Conservation (phyloP, 1,140 invertebrate species). For the Scaptomyza pallida region DNA sequence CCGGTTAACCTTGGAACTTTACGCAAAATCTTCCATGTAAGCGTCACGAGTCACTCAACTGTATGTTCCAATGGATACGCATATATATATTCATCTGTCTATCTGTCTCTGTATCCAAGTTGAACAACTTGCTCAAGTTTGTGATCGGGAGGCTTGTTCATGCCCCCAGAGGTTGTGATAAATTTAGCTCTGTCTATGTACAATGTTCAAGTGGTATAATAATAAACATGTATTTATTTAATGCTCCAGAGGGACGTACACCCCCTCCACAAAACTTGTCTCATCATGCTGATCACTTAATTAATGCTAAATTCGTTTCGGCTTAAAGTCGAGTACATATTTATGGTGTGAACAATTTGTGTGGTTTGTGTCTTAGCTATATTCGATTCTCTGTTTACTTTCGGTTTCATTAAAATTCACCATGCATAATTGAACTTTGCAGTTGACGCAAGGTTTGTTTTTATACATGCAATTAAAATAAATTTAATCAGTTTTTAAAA, state of each 20-base stretch:
- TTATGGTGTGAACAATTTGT: no score
- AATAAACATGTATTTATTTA: constrained; percentile 1
- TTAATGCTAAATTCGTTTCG: constrained; percentile 24
- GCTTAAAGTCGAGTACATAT: not conserved
- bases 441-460: no score
- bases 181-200: constrained; percentile 20
- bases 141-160: constrained; percentile 33
- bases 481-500: no score
- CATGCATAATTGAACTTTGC: no score
- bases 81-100: not conserved
- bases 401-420: no score
- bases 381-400: no score
- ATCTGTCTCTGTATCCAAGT: constrained; percentile 33
- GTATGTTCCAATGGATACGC: constrained; percentile 8
- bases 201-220: no score
- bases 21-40: constrained; percentile 68
- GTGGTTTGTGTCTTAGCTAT: no score
- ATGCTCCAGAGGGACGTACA: not conserved
- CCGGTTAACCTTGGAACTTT: constrained; percentile 59
- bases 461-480: no score
- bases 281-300: constrained; percentile 25
- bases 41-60: constrained; percentile 63
- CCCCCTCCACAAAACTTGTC: constrained; percentile 9
- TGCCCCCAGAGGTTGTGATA: constrained; percentile 8
- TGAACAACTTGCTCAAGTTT: constrained; percentile 25